A percentile compares a stretch with the other conserved stretches of the same genome.
These are phyloP conservation scores for Caenorhabditis sulstoni DNA, from an alignment of 2,888 invertebrate species.

Conservation along the genomic window DNA sequence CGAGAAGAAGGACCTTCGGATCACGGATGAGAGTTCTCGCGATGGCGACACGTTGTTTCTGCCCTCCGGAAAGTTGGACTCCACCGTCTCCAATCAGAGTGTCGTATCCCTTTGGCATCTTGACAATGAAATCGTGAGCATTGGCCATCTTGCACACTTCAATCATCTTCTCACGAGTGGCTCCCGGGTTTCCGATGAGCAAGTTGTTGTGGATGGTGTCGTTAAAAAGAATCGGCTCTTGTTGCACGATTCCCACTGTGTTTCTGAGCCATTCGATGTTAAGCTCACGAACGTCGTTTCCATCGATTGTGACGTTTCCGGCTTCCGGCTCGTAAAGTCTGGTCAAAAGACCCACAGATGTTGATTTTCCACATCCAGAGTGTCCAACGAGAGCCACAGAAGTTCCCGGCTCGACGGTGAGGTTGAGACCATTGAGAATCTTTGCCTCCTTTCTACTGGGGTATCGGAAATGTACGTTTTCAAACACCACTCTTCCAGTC, in stretches of 20 bases:
- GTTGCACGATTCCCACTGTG: conserved; percentile 74
- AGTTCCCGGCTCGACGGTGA: conserved; percentile 67
- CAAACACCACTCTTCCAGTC: conserved; percentile 64
- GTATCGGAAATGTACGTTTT: conserved; percentile 75
- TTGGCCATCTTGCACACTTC: conserved; percentile 75
- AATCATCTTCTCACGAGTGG: conserved; percentile 69
- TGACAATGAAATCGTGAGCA: conserved; percentile 76
- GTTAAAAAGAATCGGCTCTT: conserved; percentile 75
- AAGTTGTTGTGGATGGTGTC: conserved; percentile 71
- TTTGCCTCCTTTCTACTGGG: conserved; percentile 68
- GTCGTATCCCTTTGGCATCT: conserved; percentile 72
- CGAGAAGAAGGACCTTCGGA: conserved; percentile 82
- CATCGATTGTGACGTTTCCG: conserved; percentile 70
- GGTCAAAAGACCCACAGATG: conserved; percentile 69
- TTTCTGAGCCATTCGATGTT: conserved; percentile 73
- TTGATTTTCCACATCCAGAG: conserved; percentile 71
- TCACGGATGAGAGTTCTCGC: conserved; percentile 70
- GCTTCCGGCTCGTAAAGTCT: conserved; percentile 66
- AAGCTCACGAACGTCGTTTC: conserved; percentile 67
- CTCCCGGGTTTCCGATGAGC: conserved; percentile 64
- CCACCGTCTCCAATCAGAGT: conserved; percentile 77
- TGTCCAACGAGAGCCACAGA: conserved; percentile 72
- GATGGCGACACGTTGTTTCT: conserved; percentile 74
- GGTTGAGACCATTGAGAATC: conserved; percentile 65
- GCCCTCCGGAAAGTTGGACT: conserved; percentile 75